Evolutionary conservation across 2,797 vertebrate genomes (phyloP), one percentile per base, ranked within the genome.

Genomic region (Thaleichthys pacificus): DNA sequence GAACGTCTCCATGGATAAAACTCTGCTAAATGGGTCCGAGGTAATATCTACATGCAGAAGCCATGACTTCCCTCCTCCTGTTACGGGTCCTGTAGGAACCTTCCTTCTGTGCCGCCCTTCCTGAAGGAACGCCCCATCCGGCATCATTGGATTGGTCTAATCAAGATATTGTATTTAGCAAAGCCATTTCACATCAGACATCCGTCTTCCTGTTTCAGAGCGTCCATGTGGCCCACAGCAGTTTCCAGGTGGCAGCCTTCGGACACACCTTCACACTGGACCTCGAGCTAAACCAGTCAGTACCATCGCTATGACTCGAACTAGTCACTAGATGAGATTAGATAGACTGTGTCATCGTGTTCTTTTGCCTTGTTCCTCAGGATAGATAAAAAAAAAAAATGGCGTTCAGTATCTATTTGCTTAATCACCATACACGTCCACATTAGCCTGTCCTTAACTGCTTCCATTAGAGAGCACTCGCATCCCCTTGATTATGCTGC

Each of bases 241-340:
- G 93, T 92, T 99, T 99, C 89, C 96, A 95, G 81, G 91, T 99
- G 47, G 94, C 96, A 76, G 96, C 94, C 73, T 99, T 98, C 63
- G 96, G 96, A 88, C 93, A 84, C 30, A 94, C 93, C 2, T 98
- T 98, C 89, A 91, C 95, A 78, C 91, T 99, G 61, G 97, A 99
- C 72, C 92, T 98, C 86, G 90, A 89, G 26, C 89, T 99, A 68
- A 99, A 99, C 82, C 97, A 99, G 97, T 99, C 77, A 96, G 97
- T 97, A 87, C 80, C 17, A 57, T 56, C 3, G 0, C 35, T 28
- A 17, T 1, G 15, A 6, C 3, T 56, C 51, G n/a, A 8, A 56
- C 51, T 2, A n/a, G 5, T 56, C 12, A 38, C 9, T 38, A 38
- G 35, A 8, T 38, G 35, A 38, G 42, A 47, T 47, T 47, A 19